phyloP scores from a whole-genome alignment of 2,113 vertebrate genomes.

The Maccullochella peelii region DNA sequence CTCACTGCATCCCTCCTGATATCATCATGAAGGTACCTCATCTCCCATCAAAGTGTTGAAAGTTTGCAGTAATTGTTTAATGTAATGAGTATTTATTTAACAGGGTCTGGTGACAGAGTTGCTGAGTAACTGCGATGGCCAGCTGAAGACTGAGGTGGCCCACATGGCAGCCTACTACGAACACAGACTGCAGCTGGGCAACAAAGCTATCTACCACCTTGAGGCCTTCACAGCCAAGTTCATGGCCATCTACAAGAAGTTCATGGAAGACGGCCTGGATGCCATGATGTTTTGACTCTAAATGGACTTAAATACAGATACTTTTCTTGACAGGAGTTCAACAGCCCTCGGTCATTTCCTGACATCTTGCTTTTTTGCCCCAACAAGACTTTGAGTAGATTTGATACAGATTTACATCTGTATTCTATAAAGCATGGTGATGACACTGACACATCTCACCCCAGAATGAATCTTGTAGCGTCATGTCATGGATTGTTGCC shows the following conservation, averaged over 20 bases:
- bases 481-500: not conserved
- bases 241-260: constrained; percentile 98
- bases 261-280: constrained; percentile 98
- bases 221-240: constrained; percentile 98
- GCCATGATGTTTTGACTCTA: constrained; percentile 90
- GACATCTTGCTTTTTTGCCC: constrained; percentile 1
- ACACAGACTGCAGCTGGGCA: constrained; percentile 95
- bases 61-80: not conserved
- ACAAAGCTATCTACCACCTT: constrained; percentile 96
- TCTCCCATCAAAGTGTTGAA: not conserved
- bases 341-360: not conserved
- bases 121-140: constrained; percentile 95
- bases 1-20: constrained; percentile 97
- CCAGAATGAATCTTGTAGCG: not conserved
- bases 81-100: not conserved
- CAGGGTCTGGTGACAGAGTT: constrained; percentile 94
- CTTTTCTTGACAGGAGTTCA: not conserved
- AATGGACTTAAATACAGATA: constrained; percentile 5
- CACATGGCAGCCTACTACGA: constrained; percentile 96
- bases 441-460: not conserved
- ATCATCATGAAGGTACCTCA: constrained; percentile 94
- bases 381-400: not conserved
- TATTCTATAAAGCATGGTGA: not conserved
- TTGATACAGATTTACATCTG: not conserved
- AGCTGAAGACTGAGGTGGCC: constrained; percentile 94